These are phyloP conservation scores for Thecophora atra DNA, from an alignment of 2,888 invertebrate genomes.

Conservation along the genomic window DNA sequence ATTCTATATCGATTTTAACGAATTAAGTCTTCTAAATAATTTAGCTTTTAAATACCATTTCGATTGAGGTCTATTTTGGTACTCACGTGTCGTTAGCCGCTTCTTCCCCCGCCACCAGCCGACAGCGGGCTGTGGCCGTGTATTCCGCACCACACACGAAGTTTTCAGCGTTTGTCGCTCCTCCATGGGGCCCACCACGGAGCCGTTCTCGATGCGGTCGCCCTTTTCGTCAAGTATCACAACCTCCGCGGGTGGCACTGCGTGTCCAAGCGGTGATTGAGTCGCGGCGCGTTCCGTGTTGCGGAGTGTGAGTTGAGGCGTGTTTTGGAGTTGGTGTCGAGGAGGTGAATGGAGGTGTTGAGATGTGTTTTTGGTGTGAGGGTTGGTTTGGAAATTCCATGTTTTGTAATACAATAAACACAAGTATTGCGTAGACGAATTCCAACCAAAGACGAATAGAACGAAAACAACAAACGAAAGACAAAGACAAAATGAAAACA, in stretches of 20 bases:
- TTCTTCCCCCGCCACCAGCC: constrained; percentile 84
- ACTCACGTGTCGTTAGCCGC: constrained; percentile 69
- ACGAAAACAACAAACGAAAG: constrained; percentile 23
- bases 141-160: constrained; percentile 73
- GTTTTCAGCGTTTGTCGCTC: constrained; percentile 63
- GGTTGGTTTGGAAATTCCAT: constrained; percentile 30
- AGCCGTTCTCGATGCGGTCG: constrained; percentile 70
- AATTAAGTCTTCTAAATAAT: too few species aligned
- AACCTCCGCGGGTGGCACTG: constrained; percentile 84
- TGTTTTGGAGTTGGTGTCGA: constrained; percentile 33
- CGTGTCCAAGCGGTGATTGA: neutral
- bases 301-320: constrained; percentile 10
- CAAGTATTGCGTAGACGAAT: constrained; percentile 27
- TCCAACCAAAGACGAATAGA: constrained; percentile 21
- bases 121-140: constrained; percentile 85
- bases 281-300: constrained; percentile 18
- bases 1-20: too few species aligned
- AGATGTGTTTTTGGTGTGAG: constrained; percentile 26
- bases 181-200: constrained; percentile 64
- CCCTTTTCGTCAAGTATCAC: constrained; percentile 75
- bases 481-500: constrained; percentile 22
- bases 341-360: constrained; percentile 32
- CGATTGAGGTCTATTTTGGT: constrained; percentile 8
- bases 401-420: constrained; percentile 38
- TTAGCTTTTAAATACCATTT: too few species aligned